phyloP scores from a whole-genome alignment of 1,140 invertebrate species.

The Polypedilum pembai region DNA sequence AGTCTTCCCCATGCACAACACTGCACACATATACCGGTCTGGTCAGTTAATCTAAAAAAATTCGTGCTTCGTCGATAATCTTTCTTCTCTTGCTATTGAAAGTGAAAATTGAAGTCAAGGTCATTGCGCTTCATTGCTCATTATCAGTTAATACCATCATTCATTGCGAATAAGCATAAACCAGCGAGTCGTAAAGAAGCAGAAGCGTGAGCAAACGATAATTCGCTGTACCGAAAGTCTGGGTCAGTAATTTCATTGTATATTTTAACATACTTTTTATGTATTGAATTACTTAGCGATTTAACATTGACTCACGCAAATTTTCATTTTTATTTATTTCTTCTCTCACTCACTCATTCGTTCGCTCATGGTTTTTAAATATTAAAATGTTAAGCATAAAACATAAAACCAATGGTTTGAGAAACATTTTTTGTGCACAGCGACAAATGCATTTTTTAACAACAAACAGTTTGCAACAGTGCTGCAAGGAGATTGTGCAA shows the following conservation, averaged over 20 bases:
- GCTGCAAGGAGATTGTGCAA: not conserved
- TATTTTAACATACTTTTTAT: conserved; percentile 14
- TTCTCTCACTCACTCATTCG: not conserved
- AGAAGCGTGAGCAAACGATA: not conserved
- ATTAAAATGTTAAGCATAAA: not conserved
- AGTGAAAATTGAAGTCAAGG: not conserved
- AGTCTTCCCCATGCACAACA: too few species aligned
- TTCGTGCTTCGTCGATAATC: not conserved
- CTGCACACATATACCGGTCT: not conserved
- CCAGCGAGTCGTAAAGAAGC: not conserved
- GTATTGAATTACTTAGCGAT: conserved; percentile 18
- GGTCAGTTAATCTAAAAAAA: not conserved
- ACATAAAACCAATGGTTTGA: not conserved
- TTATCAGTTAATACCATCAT: conserved; percentile 18
- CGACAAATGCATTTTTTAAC: not conserved
- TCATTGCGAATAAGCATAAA: conserved; percentile 6
- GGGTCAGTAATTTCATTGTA: conserved; percentile 16
- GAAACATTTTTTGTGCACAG: not conserved
- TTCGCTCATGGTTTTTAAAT: conserved; percentile 1
- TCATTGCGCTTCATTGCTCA: conserved; percentile 10
- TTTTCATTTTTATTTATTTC: not conserved
- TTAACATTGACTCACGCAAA: conserved; percentile 11
- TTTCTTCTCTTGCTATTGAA: not conserved
- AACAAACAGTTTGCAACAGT: not conserved
- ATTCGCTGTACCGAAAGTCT: not conserved